Evolutionary conservation across 1,140 invertebrate species (phyloP), one percentile per base, ranked within the genome.

Genomic region (Chrysopa pallens): DNA sequence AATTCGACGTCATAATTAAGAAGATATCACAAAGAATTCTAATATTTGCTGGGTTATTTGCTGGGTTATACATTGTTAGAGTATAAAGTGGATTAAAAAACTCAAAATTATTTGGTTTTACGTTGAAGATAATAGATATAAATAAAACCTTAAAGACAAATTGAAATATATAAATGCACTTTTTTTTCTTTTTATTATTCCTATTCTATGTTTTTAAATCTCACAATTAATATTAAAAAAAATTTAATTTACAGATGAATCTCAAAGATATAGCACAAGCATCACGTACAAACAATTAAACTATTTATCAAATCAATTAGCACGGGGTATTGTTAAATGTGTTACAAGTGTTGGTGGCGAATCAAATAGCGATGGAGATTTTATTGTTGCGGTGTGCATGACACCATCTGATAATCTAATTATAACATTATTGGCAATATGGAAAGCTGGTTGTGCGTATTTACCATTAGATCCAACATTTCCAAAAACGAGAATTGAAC

Each of bases 361-460:
- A 6, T 52, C 60, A 1, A 82, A 81, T 50, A 51, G 51, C 1
- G 77, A 82, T 53, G 72, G 73, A 0, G 76, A 80, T 48, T 73
- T 63, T 43, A 66, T 86, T 4, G 65, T 88, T 0, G 80, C 75
- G 2, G 78, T 90, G 0, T 81, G 76, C 52, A 73, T 89, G 68
- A 70, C 74, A 43, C 82, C 84, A 0, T 72, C 76, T 8, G 74
- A 84, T 49, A 68, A 71, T 13, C 67, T 88, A 14, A 68, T 88
- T 1, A 63, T 73, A 1, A 61, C 73, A 0, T 58, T 91, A 15
- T 55, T 89, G 42, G 74, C 80, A 8, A 76, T 84, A 36, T 74
- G 82, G 69, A 91, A 90, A 67, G 64, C 76, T 0, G 84, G 84
- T 0, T 80, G 78, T 36, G 78, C 83, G 0, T 91, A 89, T 58